phyloP scores from a whole-genome alignment of 2,888 invertebrate genomes.

The Drosophila maculinotata region DNA sequence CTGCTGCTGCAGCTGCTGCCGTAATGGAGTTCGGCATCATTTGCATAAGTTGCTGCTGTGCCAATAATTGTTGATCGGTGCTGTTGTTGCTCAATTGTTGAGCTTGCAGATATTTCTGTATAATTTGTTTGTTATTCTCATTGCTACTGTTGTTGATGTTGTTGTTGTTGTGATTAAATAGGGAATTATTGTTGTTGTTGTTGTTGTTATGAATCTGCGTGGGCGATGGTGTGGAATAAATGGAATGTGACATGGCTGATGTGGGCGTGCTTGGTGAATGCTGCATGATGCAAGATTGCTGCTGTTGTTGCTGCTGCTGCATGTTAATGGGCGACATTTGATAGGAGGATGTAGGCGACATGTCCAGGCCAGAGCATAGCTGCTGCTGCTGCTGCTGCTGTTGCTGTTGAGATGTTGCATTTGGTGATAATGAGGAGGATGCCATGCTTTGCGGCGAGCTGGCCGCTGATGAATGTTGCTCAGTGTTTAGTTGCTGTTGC shows the following conservation, averaged over 20 bases:
- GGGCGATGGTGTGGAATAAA: conserved; percentile 80
- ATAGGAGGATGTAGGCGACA: conserved; percentile 68
- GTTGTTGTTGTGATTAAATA: conserved; percentile 69
- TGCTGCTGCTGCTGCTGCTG: conserved; percentile 46
- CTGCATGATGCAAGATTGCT: conserved; percentile 72
- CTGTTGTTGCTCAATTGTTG: conserved; percentile 69
- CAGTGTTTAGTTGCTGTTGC: conserved; percentile 54
- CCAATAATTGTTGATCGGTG: conserved; percentile 68
- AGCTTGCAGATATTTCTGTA: conserved; percentile 83
- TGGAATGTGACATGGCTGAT: conserved; percentile 64
- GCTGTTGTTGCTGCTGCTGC: conserved; percentile 65
- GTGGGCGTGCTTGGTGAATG: conserved; percentile 69
- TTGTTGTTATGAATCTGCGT: conserved; percentile 71
- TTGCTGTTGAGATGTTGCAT: conserved; percentile 54
- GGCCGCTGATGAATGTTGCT: conserved; percentile 65
- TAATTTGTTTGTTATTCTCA: conserved; percentile 78
- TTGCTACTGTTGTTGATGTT: conserved; percentile 67
- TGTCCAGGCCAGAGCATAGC: conserved; percentile 67
- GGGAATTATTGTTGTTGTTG: conserved; percentile 63
- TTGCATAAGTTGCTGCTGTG: conserved; percentile 71
- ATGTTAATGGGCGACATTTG: conserved; percentile 79
- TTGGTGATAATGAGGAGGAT: conserved; percentile 70
- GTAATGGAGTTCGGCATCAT: conserved; percentile 74
- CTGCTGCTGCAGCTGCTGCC: conserved; percentile 58
- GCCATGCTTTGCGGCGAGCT: conserved; percentile 72